Conservation (phyloP, 2,888 invertebrate genomes). For the Volucella inflata region DNA sequence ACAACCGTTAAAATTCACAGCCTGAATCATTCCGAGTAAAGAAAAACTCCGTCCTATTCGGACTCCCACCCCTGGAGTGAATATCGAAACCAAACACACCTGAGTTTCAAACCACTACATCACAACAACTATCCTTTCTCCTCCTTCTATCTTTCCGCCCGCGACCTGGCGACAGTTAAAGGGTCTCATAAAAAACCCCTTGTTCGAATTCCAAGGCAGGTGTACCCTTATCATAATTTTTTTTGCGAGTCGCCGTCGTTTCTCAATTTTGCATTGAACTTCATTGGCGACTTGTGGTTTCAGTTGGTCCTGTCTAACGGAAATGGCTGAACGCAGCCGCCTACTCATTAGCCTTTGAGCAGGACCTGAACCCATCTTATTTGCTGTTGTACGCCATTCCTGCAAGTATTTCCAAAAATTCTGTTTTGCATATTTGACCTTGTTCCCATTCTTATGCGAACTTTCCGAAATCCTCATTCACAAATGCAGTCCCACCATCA, state of each 20-base stretch:
- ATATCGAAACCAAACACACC: too few species aligned
- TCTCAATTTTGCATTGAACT: constrained; percentile 16
- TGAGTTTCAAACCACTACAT: too few species aligned
- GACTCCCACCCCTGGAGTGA: too few species aligned
- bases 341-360: constrained; percentile 29
- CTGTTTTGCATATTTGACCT: constrained; percentile 26
- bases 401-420: constrained; percentile 30
- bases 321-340: constrained; percentile 26
- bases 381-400: constrained; percentile 32
- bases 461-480: constrained; percentile 9
- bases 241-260: constrained; percentile 24
- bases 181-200: too few species aligned
- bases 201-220: too few species aligned
- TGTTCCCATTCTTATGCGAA: constrained; percentile 44
- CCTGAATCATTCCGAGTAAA: too few species aligned
- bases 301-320: constrained; percentile 10
- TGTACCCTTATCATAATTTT: constrained; percentile 32
- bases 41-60: too few species aligned
- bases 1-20: too few species aligned
- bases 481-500: constrained; percentile 24
- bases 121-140: too few species aligned
- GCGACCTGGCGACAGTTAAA: too few species aligned
- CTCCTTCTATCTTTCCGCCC: too few species aligned
- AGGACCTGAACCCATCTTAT: constrained; percentile 19
- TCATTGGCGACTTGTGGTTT: constrained; percentile 30